Base-by-base conservation (phyloP, 2,113 vertebrate genomes). In the Axis porcinus region DNA sequence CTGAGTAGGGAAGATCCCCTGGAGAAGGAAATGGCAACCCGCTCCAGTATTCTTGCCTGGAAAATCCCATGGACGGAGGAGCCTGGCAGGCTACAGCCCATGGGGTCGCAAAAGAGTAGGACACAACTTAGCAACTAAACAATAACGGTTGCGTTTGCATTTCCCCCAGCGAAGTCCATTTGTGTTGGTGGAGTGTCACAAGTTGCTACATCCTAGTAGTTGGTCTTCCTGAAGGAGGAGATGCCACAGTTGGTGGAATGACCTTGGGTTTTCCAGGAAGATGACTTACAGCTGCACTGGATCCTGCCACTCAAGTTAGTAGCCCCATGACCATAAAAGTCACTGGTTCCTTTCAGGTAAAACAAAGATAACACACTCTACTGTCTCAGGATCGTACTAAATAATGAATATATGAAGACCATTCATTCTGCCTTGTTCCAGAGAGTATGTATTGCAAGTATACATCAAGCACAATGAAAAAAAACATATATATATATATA, bases 151-250 rank as follows among this genome's bases (percentile, higher is more conserved):
- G 40, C 0, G 1, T 1, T 17, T 27, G 30, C 55, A 2, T 25
- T 21, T 19, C 45, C 14, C 16, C 45, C 43, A 15, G 28, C 1
- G 6, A 43, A 13, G 23, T 4, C 50, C 91, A 40, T 6, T 0
- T 45, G 58, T 21, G 14, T 15, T 15, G 47, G 55, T 4, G 12
- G 16, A 10, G 8, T 30, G 11, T 10, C 12, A 0, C 3, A 28
- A 25, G 23, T 2, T 11, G 17, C 7, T 12, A 0, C 10, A 0
- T 0, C 1, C 17, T 3, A 11, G 7, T 1, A 30, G 9, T 1
- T 16, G 27, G 13, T 40, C 55, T 82, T 55, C 64, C 40, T 47
- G 40, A 25, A 25, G 25, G 13, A 60, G 54, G 8, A 40, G 15
- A 12, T 2, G 23, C 23, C 5, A 7, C 1, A 8, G 67, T 1